Base-by-base conservation (phyloP, 2,113 vertebrate genomes). In the Barnardius zonarius region DNA sequence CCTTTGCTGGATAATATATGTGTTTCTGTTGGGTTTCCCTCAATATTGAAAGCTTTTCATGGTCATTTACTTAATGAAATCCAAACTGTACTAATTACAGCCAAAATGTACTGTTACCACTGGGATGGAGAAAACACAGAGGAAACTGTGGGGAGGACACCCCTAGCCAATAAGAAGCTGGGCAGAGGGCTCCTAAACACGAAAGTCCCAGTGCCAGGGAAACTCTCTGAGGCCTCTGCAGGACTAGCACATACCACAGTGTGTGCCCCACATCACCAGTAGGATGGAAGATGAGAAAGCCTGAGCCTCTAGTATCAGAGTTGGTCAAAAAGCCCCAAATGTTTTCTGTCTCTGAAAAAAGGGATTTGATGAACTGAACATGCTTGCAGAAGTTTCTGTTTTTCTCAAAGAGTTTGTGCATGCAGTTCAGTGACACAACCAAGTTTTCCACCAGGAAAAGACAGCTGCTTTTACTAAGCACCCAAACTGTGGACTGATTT, bases 61-160 rank as follows among this genome's bases (percentile, higher is more conserved):
- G 1, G 52, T 44, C 43, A 92, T 93, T 94, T 92, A 82, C 28
- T 93, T 86, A 84, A 95, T 84, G 83, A 97, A 96, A 95, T 78
- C 52, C 44, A 84, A 90, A 73, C 55, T 68, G 24, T 17, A 66
- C 22, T 82, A 69, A 89, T 64, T 81, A 70, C 41, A 89, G 92
- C 73, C 77, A 94, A 93, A 91, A 86, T 18, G 82, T 61, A 54
- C 11, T 0, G 2, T 86, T 74, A 92, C 52, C 41, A 35, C 19
- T 39, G 70, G 67, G 67, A 83, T 63, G 57, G 31, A 30, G 35
- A 76, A 81, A 70, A 76, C 0, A 1, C 41, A 73, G n/a, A 28
- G 30, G 15, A 57, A 33, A 30, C 10, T 13, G 54, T 1, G 1
- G 24, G 41, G 30, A 87, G 51, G 24, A 76, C 28, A 54, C 22